Evolutionary conservation across 2,888 invertebrate genomes (phyloP).

Genomic region (Tiliacea citrago): DNA sequence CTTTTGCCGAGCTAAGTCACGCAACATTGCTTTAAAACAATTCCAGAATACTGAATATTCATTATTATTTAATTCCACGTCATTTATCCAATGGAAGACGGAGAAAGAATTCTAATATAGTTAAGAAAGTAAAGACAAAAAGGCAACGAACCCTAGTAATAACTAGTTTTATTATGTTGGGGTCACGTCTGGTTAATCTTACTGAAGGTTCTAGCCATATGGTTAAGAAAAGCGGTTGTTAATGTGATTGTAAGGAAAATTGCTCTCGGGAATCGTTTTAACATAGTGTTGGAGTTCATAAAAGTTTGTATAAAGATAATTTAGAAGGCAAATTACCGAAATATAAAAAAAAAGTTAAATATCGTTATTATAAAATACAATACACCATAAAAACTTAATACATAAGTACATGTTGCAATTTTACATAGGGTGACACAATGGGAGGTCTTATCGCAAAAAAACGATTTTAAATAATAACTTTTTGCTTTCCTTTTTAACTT

Average conservation of each 20-base stretch:
- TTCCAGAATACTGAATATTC: constrained; percentile 66
- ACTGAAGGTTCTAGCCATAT: constrained; percentile 41
- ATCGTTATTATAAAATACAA: background rate
- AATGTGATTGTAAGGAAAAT: constrained; percentile 37
- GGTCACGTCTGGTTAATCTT: constrained; percentile 64
- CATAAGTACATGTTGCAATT: too few relatives aligned
- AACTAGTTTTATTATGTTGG: constrained; percentile 57
- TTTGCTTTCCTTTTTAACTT: too few relatives aligned
- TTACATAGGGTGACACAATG: too few relatives aligned
- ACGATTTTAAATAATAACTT: too few relatives aligned
- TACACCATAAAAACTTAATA: too few relatives aligned
- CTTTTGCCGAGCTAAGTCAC: constrained; percentile 23
- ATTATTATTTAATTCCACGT: constrained; percentile 68
- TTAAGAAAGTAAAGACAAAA: constrained; percentile 56
- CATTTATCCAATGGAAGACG: constrained; percentile 67
- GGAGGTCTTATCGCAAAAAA: too few relatives aligned
- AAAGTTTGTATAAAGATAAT: background rate
- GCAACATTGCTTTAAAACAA: constrained; percentile 62
- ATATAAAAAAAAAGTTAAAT: background rate
- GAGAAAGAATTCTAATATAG: constrained; percentile 71
- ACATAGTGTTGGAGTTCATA: background rate
- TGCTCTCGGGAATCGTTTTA: background rate
- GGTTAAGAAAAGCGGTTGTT: constrained; percentile 32
- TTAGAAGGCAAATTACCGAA: background rate
- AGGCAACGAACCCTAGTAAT: constrained; percentile 69